Conservation (phyloP, 2,113 vertebrate genomes). For the Grammatotria lemairii region DNA sequence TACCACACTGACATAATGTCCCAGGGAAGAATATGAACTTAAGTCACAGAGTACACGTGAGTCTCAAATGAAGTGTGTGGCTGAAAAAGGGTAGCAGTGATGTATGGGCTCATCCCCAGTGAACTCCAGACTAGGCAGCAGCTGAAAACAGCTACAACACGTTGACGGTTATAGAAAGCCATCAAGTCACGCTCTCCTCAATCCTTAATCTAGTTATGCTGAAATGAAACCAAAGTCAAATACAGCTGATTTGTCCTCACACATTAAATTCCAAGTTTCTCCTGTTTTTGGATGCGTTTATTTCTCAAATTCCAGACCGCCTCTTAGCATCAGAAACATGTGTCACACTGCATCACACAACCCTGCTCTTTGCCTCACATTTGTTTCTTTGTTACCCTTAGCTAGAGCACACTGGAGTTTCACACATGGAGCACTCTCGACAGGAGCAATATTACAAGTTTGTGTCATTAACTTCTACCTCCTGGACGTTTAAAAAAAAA, state of each 20-base stretch:
- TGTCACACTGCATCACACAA: background rate
- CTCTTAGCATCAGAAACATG: background rate
- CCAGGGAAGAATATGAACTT: background rate
- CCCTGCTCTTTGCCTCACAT: background rate
- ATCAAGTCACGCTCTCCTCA: background rate
- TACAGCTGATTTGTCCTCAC: background rate
- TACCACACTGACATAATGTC: background rate
- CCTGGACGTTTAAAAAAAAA: background rate
- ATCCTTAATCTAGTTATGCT: background rate
- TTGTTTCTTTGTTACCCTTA: background rate
- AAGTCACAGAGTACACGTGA: background rate
- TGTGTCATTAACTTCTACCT: background rate
- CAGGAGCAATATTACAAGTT: background rate
- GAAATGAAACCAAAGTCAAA: background rate
- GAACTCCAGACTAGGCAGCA: background rate
- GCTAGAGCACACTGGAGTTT: background rate
- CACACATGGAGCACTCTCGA: background rate
- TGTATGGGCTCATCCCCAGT: background rate
- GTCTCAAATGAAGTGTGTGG: background rate
- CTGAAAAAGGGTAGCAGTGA: background rate
- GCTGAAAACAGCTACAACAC: background rate
- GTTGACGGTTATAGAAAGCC: background rate
- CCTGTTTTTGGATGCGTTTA: background rate
- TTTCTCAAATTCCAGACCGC: background rate
- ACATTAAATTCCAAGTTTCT: background rate